A percentile compares a stretch with the other conserved stretches of the same genome.
phyloP scores from a whole-genome alignment of 2,113 vertebrate species.

The Thamnaconus septentrionalis region DNA sequence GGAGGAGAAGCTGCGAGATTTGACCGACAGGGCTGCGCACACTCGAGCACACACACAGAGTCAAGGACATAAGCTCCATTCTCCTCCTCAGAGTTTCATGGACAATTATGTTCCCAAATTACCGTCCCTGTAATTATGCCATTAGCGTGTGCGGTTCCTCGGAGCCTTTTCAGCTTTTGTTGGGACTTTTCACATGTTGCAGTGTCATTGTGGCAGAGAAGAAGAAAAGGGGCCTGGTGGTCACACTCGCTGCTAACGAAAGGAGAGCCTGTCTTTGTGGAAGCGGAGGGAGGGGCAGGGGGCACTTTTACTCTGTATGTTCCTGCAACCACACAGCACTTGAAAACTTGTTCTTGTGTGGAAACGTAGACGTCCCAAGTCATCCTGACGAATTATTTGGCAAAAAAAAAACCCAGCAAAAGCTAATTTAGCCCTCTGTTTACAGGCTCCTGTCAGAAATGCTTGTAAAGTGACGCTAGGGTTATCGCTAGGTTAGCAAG shows the following conservation, averaged over 20 bases:
- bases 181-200: background rate
- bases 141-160: constrained; percentile 8
- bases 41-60: background rate
- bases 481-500: too few species aligned
- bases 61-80: constrained; percentile 10
- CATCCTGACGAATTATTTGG: too few species aligned
- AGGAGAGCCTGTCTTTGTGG: too few species aligned
- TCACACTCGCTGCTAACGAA: background rate
- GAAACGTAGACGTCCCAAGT: too few species aligned
- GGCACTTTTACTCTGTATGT: too few species aligned
- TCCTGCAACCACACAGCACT: too few species aligned
- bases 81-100: constrained; percentile 23
- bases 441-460: too few species aligned
- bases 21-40: background rate
- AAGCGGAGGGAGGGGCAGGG: too few species aligned
- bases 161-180: background rate
- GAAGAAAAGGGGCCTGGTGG: background rate
- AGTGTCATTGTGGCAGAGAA: background rate
- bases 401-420: too few species aligned
- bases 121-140: constrained; percentile 31
- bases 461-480: too few species aligned
- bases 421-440: too few species aligned
- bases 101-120: constrained; percentile 14
- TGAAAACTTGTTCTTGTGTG: too few species aligned
- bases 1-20: background rate